Conservation (phyloP, 2,113 vertebrate species). For the Ursus arctos region DNA sequence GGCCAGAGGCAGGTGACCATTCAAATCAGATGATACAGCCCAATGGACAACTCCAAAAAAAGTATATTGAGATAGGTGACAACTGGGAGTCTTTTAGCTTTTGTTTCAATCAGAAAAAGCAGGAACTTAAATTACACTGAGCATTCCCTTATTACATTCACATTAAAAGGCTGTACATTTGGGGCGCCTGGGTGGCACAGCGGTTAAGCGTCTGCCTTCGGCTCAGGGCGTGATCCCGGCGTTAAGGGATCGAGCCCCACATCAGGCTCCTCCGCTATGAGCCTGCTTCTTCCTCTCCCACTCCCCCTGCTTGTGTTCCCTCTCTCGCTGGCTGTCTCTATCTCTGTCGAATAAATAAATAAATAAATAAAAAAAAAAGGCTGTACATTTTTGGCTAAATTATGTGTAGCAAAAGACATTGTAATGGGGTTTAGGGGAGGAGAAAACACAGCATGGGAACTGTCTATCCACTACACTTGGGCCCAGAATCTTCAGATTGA, state of each 20-base stretch:
- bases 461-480: background rate
- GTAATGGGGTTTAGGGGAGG: rapidly evolving
- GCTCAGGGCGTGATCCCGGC: too few relatives aligned
- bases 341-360: too few relatives aligned
- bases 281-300: too few relatives aligned
- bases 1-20: background rate
- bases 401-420: background rate
- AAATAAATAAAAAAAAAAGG: background rate
- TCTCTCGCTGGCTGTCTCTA: too few relatives aligned
- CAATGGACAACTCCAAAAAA: background rate
- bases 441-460: background rate
- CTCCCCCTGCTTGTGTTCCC: too few relatives aligned
- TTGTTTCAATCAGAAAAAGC: constrained; percentile 35
- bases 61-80: background rate
- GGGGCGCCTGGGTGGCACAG: too few relatives aligned
- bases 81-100: background rate
- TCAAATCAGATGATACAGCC: background rate
- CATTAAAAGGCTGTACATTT: background rate
- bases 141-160: background rate
- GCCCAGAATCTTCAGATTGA: background rate
- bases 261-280: too few relatives aligned
- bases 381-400: background rate
- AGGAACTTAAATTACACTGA: background rate
- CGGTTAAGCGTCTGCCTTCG: too few relatives aligned
- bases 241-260: too few relatives aligned